Evolutionary conservation across 2,113 vertebrate genomes (phyloP).

Genomic region (Sakesphorus luctuosus): DNA sequence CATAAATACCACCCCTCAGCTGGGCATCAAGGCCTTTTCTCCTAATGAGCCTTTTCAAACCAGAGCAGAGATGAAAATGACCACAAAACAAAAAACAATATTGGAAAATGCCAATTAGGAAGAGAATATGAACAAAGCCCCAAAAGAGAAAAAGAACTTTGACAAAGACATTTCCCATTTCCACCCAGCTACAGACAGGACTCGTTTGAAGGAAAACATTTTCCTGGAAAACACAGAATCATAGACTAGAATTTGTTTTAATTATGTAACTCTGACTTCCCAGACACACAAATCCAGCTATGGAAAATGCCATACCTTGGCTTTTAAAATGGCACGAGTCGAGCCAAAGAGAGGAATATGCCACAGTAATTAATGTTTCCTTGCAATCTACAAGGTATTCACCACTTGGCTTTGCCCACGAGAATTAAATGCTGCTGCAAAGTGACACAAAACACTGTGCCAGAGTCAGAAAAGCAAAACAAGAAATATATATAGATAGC

Average conservation of each 20-base stretch:
- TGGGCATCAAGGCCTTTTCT: neutral
- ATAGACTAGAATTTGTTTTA: neutral
- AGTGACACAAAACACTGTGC: neutral
- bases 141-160: neutral
- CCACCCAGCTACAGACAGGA: neutral
- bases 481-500: neutral
- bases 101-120: neutral
- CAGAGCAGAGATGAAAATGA: neutral
- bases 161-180: neutral
- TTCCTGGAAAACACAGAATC: neutral
- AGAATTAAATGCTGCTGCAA: neutral
- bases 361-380: neutral
- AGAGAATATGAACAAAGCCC: neutral
- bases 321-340: neutral
- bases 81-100: conserved; percentile 7
- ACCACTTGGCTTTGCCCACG: neutral
- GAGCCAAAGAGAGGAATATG: neutral
- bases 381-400: neutral
- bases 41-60: neutral
- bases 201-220: neutral
- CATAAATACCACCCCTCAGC: neutral
- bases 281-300: conserved; percentile 9
- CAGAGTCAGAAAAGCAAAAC: neutral
- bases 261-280: neutral
- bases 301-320: neutral